Base-by-base conservation (phyloP, 2,888 invertebrate species). In the Leptopilina drosophilae region DNA sequence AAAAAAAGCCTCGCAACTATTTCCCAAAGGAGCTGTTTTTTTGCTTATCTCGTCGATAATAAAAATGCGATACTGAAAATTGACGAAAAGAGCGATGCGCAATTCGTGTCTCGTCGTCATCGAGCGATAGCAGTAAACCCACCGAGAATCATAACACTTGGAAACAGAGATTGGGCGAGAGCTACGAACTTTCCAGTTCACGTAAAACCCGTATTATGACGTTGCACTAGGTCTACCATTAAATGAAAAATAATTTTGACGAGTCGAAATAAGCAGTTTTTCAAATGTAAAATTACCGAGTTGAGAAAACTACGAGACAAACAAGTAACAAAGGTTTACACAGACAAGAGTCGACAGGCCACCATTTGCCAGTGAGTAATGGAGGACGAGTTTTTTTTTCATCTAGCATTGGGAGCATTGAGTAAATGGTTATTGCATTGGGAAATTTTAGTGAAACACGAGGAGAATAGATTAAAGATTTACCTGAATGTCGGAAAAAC, bases 361-460 rank as follows among this genome's bases (percentile, higher is more conserved):
- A 90, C 90, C 90, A 90, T 90, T 90, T 91, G 90, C 84, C 85
- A 86, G 82, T 84, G 87, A 90, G 89, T 87, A 90, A 90, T 90
- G 90, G 90, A 90, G 90, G 91, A 88, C 90, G 87, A 88, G 87
- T 87, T 82, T 85, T 81, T 80, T 53, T 80, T 78, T 69, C 59
- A 49, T 53, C 56, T 56, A n/a, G 53, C 73, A 56, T 14, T 56
- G 56, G 53, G 40, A 14, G 33, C n/a, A 14, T 73, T 33, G 33
- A 3, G 11, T 33, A 26, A 33, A n/a, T 33, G 40, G 8, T 73
- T 56, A 56, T 33, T 8, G 9, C n/a, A 49, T 49, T 8, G 11
- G 15, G 33, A 5, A 1, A 59, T 33, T 33, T 33, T 33, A 33
- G 53, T n/a, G 8, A 15, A 73, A 6, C 9, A 73, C 3, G 33